Conservation (phyloP, 30 jellyfish, hydroid and myxozoan genomes). For the Turritopsis dohrnii region DNA sequence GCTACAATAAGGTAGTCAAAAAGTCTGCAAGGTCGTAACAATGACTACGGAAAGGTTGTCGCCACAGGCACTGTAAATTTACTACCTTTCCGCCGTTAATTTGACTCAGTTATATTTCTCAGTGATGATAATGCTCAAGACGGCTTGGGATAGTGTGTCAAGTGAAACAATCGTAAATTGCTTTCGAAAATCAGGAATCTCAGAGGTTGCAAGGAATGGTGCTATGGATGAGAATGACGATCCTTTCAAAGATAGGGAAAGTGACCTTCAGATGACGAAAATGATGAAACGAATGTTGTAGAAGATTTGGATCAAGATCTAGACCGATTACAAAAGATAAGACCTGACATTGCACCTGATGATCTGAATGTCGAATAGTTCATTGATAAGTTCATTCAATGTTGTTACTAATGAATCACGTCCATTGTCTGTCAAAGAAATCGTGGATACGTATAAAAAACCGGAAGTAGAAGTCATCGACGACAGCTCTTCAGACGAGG, state of each 20-base stretch:
- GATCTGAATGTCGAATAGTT: slow-evolving; percentile 31
- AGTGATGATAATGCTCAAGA: slow-evolving; percentile 35
- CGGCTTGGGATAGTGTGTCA: slow-evolving; percentile 44
- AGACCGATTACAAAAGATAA: slow-evolving; percentile 26
- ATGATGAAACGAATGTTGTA: slow-evolving; percentile 18
- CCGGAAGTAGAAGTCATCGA: neutral
- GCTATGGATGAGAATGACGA: slow-evolving; percentile 13
- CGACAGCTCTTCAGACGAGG: slow-evolving; percentile 37
- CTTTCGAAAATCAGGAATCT: slow-evolving; percentile 52
- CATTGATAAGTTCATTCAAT: slow-evolving; percentile 34
- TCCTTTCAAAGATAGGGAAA: neutral
- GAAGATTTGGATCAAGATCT: slow-evolving; percentile 31
- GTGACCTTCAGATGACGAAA: slow-evolving; percentile 1
- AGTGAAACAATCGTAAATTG: slow-evolving; percentile 16
- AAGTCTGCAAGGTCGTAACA: no score
- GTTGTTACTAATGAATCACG: slow-evolving; percentile 39
- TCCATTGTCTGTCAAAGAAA: slow-evolving; percentile 35
- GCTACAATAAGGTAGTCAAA: no score
- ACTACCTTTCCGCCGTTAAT: no score
- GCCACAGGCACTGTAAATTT: no score
- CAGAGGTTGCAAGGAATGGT: slow-evolving; percentile 19
- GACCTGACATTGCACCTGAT: slow-evolving; percentile 43
- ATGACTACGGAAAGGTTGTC: no score
- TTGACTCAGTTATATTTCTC: no score
- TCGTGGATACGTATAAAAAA: slow-evolving; percentile 30